A percentile compares a stretch with the other conserved stretches of the same genome.
Evolutionary conservation across 2,888 invertebrate genomes (phyloP).

Genomic region (Urechis unicinctus): DNA sequence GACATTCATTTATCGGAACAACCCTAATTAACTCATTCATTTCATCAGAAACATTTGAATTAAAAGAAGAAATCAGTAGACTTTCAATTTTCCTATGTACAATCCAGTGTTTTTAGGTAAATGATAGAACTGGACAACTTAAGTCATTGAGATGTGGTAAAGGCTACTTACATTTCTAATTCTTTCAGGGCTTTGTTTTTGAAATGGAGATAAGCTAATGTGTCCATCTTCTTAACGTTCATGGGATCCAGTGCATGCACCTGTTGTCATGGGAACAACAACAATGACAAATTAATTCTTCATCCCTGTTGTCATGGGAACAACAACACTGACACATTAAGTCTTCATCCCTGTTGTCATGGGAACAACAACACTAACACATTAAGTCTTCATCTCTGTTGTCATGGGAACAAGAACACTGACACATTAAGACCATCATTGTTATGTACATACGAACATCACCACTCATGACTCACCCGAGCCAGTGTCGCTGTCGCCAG

Average conservation of each 20-base stretch:
- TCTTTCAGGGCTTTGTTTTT: constrained; percentile 60
- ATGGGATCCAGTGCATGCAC: constrained; percentile 57
- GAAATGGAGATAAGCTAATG: constrained; percentile 60
- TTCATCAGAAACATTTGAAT: neutral
- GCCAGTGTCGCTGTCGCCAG: constrained; percentile 58
- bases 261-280: constrained; percentile 29
- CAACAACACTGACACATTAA: neutral
- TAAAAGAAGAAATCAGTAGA: neutral
- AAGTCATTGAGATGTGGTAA: neutral
- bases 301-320: neutral
- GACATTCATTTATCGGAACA: neutral
- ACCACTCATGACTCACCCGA: constrained; percentile 37
- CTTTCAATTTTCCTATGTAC: neutral
- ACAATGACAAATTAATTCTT: neutral
- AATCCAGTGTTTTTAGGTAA: neutral
- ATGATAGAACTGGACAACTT: neutral
- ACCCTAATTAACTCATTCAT: neutral
- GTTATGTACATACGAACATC: neutral
- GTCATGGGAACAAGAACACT: neutral
- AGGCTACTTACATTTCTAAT: constrained; percentile 54
- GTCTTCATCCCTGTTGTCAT: neutral
- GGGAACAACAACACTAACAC: neutral
- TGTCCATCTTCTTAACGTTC: constrained; percentile 60
- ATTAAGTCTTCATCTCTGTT: neutral
- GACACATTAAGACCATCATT: neutral